Conservation (phyloP, 92 coral and sea anemone species). For the Zoanthus solanderi region DNA sequence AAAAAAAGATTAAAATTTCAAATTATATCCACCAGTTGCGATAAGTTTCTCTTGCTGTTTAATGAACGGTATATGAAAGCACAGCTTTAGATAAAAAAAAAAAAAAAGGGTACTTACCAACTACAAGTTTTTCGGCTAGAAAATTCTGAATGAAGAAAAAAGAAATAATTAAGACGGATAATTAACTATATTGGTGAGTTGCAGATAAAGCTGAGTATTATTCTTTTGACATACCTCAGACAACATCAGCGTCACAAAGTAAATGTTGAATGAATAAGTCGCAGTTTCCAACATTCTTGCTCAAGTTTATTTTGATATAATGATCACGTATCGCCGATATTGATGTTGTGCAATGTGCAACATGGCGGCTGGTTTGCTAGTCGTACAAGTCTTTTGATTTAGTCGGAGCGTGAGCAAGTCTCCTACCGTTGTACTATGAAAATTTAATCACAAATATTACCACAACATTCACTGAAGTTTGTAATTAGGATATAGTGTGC, state of each 20-base stretch:
- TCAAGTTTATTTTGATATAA: not conserved
- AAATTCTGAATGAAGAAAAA: conserved; percentile 2
- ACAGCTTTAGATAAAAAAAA: not conserved
- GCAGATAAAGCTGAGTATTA: not conserved
- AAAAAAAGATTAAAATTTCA: not conserved
- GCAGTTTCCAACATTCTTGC: not conserved
- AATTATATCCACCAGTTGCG: not conserved
- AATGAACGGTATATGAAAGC: not conserved
- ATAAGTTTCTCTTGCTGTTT: not conserved
- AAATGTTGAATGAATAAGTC: not conserved
- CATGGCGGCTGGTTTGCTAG: not conserved
- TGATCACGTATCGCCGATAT: not conserved
- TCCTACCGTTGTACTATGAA: conserved; percentile 39
- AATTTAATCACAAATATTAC: conserved; percentile 42
- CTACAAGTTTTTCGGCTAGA: conserved; percentile 1
- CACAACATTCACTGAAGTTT: conserved; percentile 34
- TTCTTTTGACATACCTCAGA: conserved; percentile 1
- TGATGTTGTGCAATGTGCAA: not conserved
- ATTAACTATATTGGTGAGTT: not conserved
- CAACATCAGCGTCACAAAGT: not conserved
- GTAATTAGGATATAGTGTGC: not conserved
- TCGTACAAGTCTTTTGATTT: conserved; percentile 8
- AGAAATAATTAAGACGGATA: not conserved
- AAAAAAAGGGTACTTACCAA: conserved; percentile 11
- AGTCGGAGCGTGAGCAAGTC: not conserved